Base-by-base conservation (phyloP, 2,888 invertebrate species). In the Molanna angustata region DNA sequence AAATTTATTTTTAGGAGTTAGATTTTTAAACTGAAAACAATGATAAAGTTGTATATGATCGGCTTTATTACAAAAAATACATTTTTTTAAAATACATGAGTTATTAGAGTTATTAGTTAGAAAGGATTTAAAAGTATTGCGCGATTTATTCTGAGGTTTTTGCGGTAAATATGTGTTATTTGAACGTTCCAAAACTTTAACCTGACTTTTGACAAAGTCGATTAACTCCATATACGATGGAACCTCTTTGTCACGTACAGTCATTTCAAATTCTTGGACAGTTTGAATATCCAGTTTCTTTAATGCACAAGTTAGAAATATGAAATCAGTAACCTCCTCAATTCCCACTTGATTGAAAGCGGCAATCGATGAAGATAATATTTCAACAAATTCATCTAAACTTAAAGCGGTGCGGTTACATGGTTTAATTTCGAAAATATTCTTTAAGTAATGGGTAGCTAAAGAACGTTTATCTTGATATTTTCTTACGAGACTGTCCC, bases 241-340 rank as follows among this genome's bases (percentile, higher is more conserved):
- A 6, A 35, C 14, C 14, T 35, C 9, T 14, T 35, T 35, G 4
- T 35, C 35, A 13, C 35, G 6, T 13, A 35, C 35, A 4, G 35
- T 11, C 35, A 35, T 35, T n/a, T 35, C 35, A n/a, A 35, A 35
- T 35, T 35, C 35, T 4, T n/a, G 9, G 4, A 35, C 35, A 35
- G 35, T 35, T 35, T 35, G 35, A 4, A 14, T 11, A 35, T 35
- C 35, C 14, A 35, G 14, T n/a, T 35, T 35, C 14, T 14, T n/a
- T n/a, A 35, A 13, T 11, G 35, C 35, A 13, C 6, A 35, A 35
- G 13, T 13, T n/a, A 35, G 14, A 4, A 35, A 35, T 13, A 35
- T 13, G 14, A 35, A 35, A 35, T 35, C 35, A 6, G 13, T 11
- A 35, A 13, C 14, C 9, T 35, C 35, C 14, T 35, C 4, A n/a